These are phyloP conservation scores for Thomomys bottae DNA, from an alignment of 2,113 vertebrate species.

Conservation along the genomic window DNA sequence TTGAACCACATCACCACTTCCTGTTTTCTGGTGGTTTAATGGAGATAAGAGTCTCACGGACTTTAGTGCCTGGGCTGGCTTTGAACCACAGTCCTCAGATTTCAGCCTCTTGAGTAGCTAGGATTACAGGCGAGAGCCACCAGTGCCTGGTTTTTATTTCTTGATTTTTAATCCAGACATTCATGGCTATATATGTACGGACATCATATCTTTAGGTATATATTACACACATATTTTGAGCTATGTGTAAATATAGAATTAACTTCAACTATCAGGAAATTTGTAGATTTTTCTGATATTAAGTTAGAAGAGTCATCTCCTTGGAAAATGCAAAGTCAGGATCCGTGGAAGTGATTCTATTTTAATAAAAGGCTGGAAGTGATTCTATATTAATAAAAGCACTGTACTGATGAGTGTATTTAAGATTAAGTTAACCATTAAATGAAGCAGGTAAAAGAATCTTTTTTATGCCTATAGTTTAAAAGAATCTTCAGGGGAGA, in stretches of 20 bases:
- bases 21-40: too few relatives aligned
- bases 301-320: constrained; percentile 40
- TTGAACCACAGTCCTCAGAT: too few relatives aligned
- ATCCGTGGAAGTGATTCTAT: neutral
- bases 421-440: constrained; percentile 82
- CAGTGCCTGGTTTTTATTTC: too few relatives aligned
- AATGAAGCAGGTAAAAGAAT: constrained; percentile 74
- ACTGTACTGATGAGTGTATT: constrained; percentile 70
- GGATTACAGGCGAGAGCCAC: too few relatives aligned
- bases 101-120: too few relatives aligned
- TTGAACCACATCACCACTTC: too few relatives aligned
- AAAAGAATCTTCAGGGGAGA: constrained; percentile 63
- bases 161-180: neutral
- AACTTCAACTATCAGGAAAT: neutral
- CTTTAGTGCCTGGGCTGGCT: too few relatives aligned
- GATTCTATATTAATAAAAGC: constrained; percentile 14
- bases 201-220: neutral
- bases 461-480: constrained; percentile 71
- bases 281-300: neutral
- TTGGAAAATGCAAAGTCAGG: neutral
- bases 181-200: neutral
- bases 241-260: neutral
- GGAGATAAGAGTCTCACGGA: too few relatives aligned
- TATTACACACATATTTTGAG: neutral
- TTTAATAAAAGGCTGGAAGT: constrained; percentile 27